Conservation (phyloP, 2,113 vertebrate genomes). For the Sarotherodon lohbergeri region DNA sequence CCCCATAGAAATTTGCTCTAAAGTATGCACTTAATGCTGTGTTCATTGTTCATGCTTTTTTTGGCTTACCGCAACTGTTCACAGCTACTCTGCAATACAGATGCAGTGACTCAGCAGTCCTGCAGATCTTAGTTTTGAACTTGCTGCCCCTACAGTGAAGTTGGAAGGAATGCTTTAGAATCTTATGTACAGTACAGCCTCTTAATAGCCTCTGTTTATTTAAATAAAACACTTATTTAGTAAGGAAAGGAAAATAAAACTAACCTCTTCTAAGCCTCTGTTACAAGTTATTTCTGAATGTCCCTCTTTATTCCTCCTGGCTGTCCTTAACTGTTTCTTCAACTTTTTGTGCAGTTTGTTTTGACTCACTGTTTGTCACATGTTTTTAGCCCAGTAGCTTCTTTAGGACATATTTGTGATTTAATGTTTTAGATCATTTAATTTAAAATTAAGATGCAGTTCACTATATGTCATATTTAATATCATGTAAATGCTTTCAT, state of each 20-base stretch:
- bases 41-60: not conserved
- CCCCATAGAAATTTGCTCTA: not conserved
- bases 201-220: not conserved
- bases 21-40: not conserved
- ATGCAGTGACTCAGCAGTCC: constrained; percentile 43
- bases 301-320: not conserved
- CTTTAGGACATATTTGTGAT: not conserved
- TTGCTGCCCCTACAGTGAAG: not conserved
- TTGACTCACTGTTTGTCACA: not conserved
- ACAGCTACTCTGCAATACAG: not conserved
- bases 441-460: not conserved
- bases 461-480: not conserved
- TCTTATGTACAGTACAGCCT: not conserved
- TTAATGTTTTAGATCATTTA: not conserved
- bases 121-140: not conserved
- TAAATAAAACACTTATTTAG: not conserved
- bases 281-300: not conserved
- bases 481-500: not conserved
- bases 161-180: not conserved
- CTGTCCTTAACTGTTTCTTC: not conserved
- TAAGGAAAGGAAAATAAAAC: not conserved
- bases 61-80: not conserved
- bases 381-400: not conserved
- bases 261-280: not conserved
- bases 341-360: not conserved